Evolutionary conservation across 2,888 invertebrate species (phyloP), one percentile per base, ranked within the genome.

Genomic region (Mongoloraphidia duomilia): DNA sequence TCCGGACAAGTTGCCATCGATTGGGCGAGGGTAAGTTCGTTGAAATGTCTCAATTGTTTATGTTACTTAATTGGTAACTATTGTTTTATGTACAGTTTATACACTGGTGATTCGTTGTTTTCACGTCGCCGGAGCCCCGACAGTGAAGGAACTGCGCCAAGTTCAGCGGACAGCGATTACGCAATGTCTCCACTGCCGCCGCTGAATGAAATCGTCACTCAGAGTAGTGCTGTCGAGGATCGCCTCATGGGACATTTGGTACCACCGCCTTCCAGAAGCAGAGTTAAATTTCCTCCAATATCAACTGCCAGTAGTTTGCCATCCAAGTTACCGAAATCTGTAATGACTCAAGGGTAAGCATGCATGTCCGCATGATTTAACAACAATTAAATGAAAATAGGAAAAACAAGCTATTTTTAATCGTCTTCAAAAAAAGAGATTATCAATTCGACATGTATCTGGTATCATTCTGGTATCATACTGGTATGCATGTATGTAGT

Each of bases 1-100:
- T 13, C 66, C 71, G 0, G 74, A 76, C 52, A 78, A 77, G 54
- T 63, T 82, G 50, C 81, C 81, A 17, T 79, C 80, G 10, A 80
- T 82, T 37, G 75, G 76, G 48, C 71, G 74, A 57, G 76, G 76
- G 79, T 78, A 58, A 62, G 61, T 58, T 40, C 34, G 12, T 40
- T 38, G 14, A 26, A 37, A 17, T 26, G 10, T 45, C n/a, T n/a
- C n/a, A n/a, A n/a, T n/a, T n/a, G n/a, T n/a, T n/a, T n/a, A n/a
- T n/a, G n/a, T 13, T 11, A 26, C 1, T 3, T 26, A 26, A 39
- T 13, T 39, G 9, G 1, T 13, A 39, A 2, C 9, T 42, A 34
- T 43, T 6, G 26, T 42, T 42, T 26, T 17, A 26, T 42, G 17
- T 17, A 11, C 12, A 33, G 10, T 11, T 43, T 34, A 43, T 34